Conservation (phyloP, 2,113 vertebrate genomes). For the Buteo buteo region DNA sequence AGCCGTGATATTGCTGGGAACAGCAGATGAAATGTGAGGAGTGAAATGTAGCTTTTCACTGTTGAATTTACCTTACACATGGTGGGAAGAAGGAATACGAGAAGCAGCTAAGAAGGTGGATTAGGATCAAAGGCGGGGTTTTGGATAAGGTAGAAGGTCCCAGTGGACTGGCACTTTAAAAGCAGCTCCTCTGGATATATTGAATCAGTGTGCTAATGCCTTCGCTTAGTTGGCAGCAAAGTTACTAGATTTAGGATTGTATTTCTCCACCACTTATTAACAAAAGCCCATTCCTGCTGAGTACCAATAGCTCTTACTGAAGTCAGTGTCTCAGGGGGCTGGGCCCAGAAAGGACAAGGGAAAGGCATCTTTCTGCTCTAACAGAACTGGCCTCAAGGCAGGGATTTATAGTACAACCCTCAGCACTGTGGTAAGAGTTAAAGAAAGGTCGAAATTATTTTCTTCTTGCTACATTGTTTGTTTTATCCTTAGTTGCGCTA, state of each 20-base stretch:
- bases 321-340: neutral
- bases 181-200: neutral
- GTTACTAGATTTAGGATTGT: neutral
- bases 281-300: neutral
- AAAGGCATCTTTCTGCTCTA: neutral
- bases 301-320: neutral
- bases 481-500: neutral
- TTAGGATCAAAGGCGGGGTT: neutral
- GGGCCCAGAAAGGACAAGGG: neutral
- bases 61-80: neutral
- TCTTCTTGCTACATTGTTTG: neutral
- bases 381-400: neutral
- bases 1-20: neutral
- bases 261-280: conserved; percentile 14
- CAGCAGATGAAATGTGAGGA: neutral
- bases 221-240: neutral
- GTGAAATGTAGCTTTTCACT: neutral
- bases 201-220: neutral
- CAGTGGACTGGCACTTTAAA: neutral
- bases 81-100: neutral
- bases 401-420: neutral
- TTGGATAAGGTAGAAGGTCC: neutral
- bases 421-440: neutral
- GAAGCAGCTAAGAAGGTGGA: neutral
- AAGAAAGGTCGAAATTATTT: neutral